These are phyloP conservation scores for Ceratosolen solmsi DNA, from an alignment of 1,140 invertebrate genomes.

Conservation along the genomic window DNA sequence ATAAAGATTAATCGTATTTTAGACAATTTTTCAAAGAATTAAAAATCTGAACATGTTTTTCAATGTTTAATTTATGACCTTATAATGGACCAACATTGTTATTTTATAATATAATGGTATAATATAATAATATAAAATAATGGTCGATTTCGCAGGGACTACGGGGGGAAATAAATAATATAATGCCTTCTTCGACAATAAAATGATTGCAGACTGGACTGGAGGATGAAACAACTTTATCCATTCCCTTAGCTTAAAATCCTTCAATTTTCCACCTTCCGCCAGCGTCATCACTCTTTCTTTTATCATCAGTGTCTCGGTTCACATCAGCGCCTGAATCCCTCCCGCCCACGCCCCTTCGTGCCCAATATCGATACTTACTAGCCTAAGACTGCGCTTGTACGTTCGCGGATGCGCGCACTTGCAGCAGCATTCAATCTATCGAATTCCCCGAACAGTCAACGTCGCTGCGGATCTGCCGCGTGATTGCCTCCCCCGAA, in stretches of 20 bases:
- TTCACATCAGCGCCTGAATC: no score
- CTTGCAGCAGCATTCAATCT: constrained; percentile 11
- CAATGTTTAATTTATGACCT: no score
- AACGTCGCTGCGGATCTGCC: not conserved
- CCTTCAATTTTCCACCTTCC: constrained; percentile 18
- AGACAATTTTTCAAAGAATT: no score
- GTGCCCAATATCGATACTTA: not conserved
- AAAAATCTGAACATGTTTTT: no score
- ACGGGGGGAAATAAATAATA: constrained; percentile 11
- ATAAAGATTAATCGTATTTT: no score
- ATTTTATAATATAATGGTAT: no score
- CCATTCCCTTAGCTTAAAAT: not conserved
- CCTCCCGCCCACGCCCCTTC: not conserved
- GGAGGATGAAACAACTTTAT: constrained; percentile 24
- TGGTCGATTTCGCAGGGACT: no score
- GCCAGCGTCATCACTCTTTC: not conserved
- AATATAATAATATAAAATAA: no score
- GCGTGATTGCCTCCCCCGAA: constrained; percentile 14
- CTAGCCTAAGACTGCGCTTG: not conserved
- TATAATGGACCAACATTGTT: no score
- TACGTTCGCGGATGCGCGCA: not conserved
- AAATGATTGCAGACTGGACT: not conserved
- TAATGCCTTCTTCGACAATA: not conserved
- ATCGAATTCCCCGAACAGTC: constrained; percentile 4
- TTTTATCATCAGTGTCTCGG: not conserved